A percentile compares a stretch with the other conserved stretches of the same genome.
phyloP scores from a whole-genome alignment of 2,888 invertebrate species.

The Cheilosia vernalis region DNA sequence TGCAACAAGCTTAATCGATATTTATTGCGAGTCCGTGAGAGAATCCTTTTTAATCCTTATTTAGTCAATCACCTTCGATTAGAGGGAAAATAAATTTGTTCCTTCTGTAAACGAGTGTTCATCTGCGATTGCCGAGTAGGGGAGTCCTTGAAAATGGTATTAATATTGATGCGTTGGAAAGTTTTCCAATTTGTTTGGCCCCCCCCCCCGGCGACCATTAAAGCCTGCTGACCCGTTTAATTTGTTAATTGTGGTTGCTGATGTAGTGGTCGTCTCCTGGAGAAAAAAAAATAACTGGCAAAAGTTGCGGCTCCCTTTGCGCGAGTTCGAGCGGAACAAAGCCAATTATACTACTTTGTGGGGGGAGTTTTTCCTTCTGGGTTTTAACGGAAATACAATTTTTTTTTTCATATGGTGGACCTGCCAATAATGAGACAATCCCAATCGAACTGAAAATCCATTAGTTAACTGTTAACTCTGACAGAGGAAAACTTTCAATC shows the following conservation, averaged over 20 bases:
- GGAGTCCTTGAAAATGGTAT: conserved; percentile 47
- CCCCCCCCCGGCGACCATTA: conserved; percentile 10
- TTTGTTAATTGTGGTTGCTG: conserved; percentile 68
- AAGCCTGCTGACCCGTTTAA: conserved; percentile 70
- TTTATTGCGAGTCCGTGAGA: conserved; percentile 69
- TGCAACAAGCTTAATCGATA: conserved; percentile 73
- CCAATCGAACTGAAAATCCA: not conserved
- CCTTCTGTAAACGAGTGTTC: not conserved
- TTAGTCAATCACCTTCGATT: conserved; percentile 74
- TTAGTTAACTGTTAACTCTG: not conserved
- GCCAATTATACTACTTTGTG: conserved; percentile 55
- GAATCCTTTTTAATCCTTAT: conserved; percentile 75
- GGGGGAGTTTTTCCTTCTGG: not conserved
- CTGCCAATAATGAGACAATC: not conserved
- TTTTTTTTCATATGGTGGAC: too few species aligned
- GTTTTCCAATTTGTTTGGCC: conserved; percentile 52
- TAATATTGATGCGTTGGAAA: conserved; percentile 67
- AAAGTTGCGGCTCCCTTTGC: conserved; percentile 36
- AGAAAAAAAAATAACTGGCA: conserved; percentile 24
- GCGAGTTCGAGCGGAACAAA: conserved; percentile 62
- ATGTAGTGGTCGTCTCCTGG: conserved; percentile 13
- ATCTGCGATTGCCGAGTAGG: not conserved
- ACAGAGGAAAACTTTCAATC: not conserved
- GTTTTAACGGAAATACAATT: too few species aligned
- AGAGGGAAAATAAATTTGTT: conserved; percentile 50